A percentile compares a stretch with the other conserved stretches of the same genome.
These are phyloP conservation scores for Cossypha dichroa DNA, from an alignment of 2,797 vertebrate genomes.

Conservation along the genomic window DNA sequence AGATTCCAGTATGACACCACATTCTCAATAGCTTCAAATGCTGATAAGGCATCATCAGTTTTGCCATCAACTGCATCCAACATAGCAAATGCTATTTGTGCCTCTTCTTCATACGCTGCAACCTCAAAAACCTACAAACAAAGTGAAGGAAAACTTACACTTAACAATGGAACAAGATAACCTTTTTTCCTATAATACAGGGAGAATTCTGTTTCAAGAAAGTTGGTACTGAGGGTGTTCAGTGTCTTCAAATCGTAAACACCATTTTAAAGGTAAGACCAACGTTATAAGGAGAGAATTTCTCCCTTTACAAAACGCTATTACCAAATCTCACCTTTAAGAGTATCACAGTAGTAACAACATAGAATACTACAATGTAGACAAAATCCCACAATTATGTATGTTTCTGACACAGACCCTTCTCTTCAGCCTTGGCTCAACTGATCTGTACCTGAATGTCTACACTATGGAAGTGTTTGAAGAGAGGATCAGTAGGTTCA, in stretches of 20 bases:
- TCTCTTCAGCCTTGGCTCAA: neutral
- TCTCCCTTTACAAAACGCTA: neutral
- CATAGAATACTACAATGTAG: neutral
- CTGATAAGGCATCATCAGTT: conserved; percentile 88
- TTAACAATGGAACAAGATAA: neutral
- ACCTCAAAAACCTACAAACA: conserved; percentile 81
- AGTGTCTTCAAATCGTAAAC: neutral
- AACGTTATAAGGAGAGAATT: neutral
- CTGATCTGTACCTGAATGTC: conserved; percentile 87
- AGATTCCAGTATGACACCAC: conserved; percentile 92
- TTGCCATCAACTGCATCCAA: conserved; percentile 92
- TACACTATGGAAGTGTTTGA: conserved; percentile 90
- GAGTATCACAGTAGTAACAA: neutral
- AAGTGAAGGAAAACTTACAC: neutral
- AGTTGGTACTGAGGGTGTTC: neutral
- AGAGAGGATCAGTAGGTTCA: conserved; percentile 92
- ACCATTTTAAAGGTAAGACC: neutral
- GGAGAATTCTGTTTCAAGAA: neutral
- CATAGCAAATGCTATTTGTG: conserved; percentile 83
- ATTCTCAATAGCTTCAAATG: conserved; percentile 89
- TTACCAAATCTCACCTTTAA: neutral
- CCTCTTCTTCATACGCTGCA: conserved; percentile 86
- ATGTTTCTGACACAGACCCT: neutral
- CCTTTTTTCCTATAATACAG: neutral
- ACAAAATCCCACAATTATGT: neutral